Evolutionary conservation across 2,797 vertebrate genomes (phyloP), one percentile per base, ranked within the genome.

Genomic region (Gymnodraco acuticeps): DNA sequence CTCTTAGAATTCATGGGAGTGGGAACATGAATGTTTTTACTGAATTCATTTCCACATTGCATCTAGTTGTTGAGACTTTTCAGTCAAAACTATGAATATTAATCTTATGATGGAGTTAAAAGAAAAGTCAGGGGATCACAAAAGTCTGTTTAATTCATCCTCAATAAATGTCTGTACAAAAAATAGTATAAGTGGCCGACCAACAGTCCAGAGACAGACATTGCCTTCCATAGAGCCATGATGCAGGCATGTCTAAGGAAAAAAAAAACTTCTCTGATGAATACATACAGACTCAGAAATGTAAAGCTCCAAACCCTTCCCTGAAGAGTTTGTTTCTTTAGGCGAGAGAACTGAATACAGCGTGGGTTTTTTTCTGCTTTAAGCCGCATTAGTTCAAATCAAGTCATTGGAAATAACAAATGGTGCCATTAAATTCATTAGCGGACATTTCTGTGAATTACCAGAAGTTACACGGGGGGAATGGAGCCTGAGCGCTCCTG

Each of bases 321-420:
- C 23, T 2, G 2, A 61, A 65, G 64, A 70, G 11, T 54, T 62
- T 62, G 27, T 73, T 20, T 72, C 33, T 68, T 38, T 38, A 38
- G 33, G 33, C 33, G 2, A 38, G 33, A 38, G 33, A 38, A 38
- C 33, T 38, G 33, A 9, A 38, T 68, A 43, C 7, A 16, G 15
- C 61, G 23, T 46, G 6, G 27, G 53, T 23, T 63, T 60, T 43
- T 13, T 48, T 52, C 27, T 14, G 20, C 53, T 69, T 55, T 31
- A 67, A 77, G 70, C 55, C 3, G 5, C 51, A 75, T 66, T 70
- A 55, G 27, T 62, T 62, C 53, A 71, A 82, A 86, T 54, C 54
- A 80, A 78, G n/a, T 75, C 41, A 75, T 14, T 81, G 64, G 59
- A 80, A 83, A 81, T 69, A 79, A 82, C 55, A 78, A 80, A 84